Base-by-base conservation (phyloP, 2,113 vertebrate genomes). In the Tonatia bakeri region DNA sequence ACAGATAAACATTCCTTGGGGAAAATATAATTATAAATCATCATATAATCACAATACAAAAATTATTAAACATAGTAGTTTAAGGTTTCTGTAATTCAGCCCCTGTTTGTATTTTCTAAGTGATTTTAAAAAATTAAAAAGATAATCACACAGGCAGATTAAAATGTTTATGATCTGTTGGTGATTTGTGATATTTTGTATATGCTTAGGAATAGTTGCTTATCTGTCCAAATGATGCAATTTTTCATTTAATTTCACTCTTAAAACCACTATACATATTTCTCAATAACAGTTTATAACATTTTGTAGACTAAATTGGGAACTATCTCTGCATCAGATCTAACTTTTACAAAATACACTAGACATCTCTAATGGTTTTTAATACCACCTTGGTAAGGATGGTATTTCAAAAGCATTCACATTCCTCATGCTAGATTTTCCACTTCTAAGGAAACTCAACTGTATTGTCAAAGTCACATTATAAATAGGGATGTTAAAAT, bases 111-210 rank as follows among this genome's bases (percentile, higher is more conserved):
- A n/a, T 73, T 92, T 94, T 64, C 40, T 47, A 20, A 92, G 6
- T 75, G 31, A 94, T 84, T 86, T 88, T 52, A 94, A 80, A 83
- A 82, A 31, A 64, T 82, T 77, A 73, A 94, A 80, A 83, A 82
- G 31, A 77, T 85, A 73, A 64, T 54, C 47, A 77, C 13, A 80
- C 1, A 76, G 0, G 4, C 4, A 90, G 38, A 82, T 90, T 87
- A 33, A 76, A 95, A 75, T 24, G 7, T 81, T 96, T 81, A 69
- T 76, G 26, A 81, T 79, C 33, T 72, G 4, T 24, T 87, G 17
- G 75, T 91, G 24, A 70, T 43, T 83, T 26, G 36, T 1, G 4
- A 40, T 54, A 28, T 56, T 56, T 38, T 95, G 87, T 52, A 61
- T 24, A 80, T 28, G 0, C 14, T n/a, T 16, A 90, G 10, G 9